These are phyloP conservation scores for Doryteuthis pealeii DNA, from an alignment of 1,140 invertebrate genomes.

Conservation along the genomic window DNA sequence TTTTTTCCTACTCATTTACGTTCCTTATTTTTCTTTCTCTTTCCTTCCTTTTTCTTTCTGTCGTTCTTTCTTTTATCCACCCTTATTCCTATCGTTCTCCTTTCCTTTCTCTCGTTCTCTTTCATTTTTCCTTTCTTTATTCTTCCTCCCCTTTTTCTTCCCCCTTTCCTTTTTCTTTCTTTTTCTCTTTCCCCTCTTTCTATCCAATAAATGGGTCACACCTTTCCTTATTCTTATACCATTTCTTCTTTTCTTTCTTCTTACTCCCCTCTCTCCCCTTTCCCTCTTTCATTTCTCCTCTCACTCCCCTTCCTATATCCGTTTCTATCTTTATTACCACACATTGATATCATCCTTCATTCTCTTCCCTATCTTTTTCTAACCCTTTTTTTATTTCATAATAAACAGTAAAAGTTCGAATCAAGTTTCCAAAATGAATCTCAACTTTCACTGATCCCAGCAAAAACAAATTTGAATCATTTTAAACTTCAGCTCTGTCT, in stretches of 20 bases:
- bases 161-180: not conserved
- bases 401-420: not conserved
- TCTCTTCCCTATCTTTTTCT: not conserved
- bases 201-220: too few species aligned
- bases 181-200: too few species aligned
- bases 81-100: not conserved
- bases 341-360: not conserved
- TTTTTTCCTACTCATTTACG: not conserved
- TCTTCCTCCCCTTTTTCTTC: not conserved
- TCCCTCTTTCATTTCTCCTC: not conserved
- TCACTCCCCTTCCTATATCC: too few species aligned
- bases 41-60: not conserved
- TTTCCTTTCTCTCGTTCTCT: not conserved
- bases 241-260: too few species aligned
- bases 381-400: not conserved
- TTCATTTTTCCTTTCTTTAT: not conserved
- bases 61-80: not conserved
- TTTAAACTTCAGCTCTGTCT: not conserved
- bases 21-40: not conserved
- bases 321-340: not conserved
- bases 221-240: too few species aligned
- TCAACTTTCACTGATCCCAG: not conserved
- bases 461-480: not conserved
- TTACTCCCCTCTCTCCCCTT: not conserved
- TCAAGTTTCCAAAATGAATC: not conserved